These are phyloP conservation scores for Tribolium castaneum DNA, from an alignment of 1,140 invertebrate genomes.

Conservation along the genomic window DNA sequence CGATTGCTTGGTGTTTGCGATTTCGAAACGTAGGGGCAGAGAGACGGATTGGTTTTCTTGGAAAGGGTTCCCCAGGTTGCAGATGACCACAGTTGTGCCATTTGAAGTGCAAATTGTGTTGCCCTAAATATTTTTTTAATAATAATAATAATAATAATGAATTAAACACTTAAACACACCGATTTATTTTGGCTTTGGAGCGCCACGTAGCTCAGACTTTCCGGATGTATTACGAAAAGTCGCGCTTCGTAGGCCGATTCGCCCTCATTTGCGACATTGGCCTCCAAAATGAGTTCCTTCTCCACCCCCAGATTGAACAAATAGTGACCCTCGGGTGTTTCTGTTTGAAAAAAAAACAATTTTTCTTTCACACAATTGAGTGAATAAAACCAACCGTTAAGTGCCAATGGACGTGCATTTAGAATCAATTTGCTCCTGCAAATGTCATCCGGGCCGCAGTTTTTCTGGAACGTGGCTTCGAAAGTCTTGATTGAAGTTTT, in stretches of 20 bases:
- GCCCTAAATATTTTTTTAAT: slow-evolving; percentile 46
- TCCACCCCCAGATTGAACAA: slow-evolving; percentile 78
- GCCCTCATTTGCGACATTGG: slow-evolving; percentile 80
- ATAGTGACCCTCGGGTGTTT: slow-evolving; percentile 64
- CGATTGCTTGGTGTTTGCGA: slow-evolving; percentile 76
- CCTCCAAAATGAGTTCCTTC: slow-evolving; percentile 80
- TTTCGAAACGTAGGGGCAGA: slow-evolving; percentile 83
- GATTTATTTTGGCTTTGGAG: slow-evolving; percentile 41
- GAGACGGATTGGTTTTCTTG: slow-evolving; percentile 71
- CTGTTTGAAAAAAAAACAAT: background rate
- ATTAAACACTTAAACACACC: slow-evolving; percentile 46
- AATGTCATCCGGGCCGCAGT: slow-evolving; percentile 90
- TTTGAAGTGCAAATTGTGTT: slow-evolving; percentile 73
- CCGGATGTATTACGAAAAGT: slow-evolving; percentile 83
- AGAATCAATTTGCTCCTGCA: slow-evolving; percentile 89
- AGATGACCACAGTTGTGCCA: slow-evolving; percentile 76
- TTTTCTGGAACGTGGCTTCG: slow-evolving; percentile 90
- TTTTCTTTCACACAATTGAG: background rate
- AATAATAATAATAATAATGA: background rate
- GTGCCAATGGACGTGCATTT: slow-evolving; percentile 64
- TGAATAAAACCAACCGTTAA: background rate
- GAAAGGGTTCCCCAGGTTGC: slow-evolving; percentile 91
- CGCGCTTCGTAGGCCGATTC: slow-evolving; percentile 94
- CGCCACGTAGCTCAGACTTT: slow-evolving; percentile 75
- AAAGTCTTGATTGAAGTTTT: slow-evolving; percentile 85